Percentiles rank a stretch among this genome's conserved stretches.
phyloP scores from a whole-genome alignment of 2,888 invertebrate genomes.

The Teinopalpus imperialis region DNA sequence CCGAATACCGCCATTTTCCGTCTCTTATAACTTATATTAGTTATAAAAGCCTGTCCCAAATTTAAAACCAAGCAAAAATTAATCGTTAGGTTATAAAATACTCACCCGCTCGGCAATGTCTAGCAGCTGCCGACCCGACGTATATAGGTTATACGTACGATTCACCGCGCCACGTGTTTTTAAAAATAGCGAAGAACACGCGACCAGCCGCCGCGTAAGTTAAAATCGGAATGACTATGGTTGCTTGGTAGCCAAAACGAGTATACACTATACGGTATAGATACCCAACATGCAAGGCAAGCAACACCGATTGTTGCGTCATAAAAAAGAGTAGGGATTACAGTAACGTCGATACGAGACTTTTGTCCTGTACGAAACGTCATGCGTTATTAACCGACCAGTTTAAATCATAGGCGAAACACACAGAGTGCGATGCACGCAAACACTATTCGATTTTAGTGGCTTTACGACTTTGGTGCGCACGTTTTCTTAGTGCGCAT shows the following conservation, averaged over 20 bases:
- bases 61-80: no score
- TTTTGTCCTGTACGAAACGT: slow-evolving; percentile 14
- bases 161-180: slow-evolving; percentile 67
- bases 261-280: slow-evolving; percentile 20
- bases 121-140: slow-evolving; percentile 29
- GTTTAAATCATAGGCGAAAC: not conserved
- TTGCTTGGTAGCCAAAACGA: slow-evolving; percentile 28
- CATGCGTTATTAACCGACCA: slow-evolving; percentile 14
- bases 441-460: slow-evolving; percentile 2
- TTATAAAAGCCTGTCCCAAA: no score
- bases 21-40: no score
- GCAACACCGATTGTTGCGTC: slow-evolving; percentile 52
- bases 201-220: slow-evolving; percentile 53
- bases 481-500: not conserved
- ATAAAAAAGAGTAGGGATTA: slow-evolving; percentile 34
- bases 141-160: slow-evolving; percentile 46
- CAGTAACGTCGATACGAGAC: slow-evolving; percentile 13
- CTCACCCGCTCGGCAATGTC: slow-evolving; percentile 33
- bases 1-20: no score
- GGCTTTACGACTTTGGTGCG: not conserved
- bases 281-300: slow-evolving; percentile 38
- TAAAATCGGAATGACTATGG: slow-evolving; percentile 62
- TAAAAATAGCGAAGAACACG: slow-evolving; percentile 48
- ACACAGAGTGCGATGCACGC: not conserved
- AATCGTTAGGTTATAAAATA: no score